Evolutionary conservation across 2,797 vertebrate genomes (phyloP).

Genomic region (Sebastes jordani): DNA sequence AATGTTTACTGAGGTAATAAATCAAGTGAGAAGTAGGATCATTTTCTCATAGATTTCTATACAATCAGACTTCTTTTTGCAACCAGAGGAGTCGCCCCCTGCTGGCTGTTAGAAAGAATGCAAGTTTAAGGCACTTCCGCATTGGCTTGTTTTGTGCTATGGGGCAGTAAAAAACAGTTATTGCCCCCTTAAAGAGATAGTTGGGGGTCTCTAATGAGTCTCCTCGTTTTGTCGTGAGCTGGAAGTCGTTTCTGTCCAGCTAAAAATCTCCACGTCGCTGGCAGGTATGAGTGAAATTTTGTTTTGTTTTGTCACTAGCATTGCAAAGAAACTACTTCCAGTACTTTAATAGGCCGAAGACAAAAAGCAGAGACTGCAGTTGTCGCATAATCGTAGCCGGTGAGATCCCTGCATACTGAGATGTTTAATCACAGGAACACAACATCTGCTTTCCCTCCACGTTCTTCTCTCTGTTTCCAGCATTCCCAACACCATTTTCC

Average conservation of each 20-base stretch:
- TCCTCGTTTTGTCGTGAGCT: not conserved
- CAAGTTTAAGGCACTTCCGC: too few species aligned
- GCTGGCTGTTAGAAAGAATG: too few species aligned
- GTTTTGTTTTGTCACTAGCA: not conserved
- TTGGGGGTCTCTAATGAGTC: constrained; percentile 22
- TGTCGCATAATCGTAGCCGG: constrained; percentile 20
- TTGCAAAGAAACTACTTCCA: too few species aligned
- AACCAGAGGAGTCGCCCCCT: too few species aligned
- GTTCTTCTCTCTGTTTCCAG: not conserved
- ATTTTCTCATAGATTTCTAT: too few species aligned
- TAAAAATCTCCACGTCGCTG: not conserved
- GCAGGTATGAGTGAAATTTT: not conserved
- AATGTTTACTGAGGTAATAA: too few species aligned
- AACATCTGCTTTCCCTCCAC: constrained; percentile 35
- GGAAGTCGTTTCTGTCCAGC: constrained; percentile 8
- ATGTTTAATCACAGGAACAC: constrained; percentile 40
- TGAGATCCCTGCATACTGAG: constrained; percentile 34
- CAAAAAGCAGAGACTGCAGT: constrained; percentile 24
- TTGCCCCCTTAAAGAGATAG: constrained; percentile 35
- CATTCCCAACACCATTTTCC: constrained; percentile 28
- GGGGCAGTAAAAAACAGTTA: constrained; percentile 5
- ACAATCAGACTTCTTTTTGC: too few species aligned
- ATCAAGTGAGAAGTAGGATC: too few species aligned
- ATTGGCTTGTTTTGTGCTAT: too few species aligned
- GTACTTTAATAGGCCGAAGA: not conserved